A percentile compares a stretch with the other conserved stretches of the same genome.
phyloP scores from a whole-genome alignment of 2,113 vertebrate genomes.

The Cochlearius cochlearius region DNA sequence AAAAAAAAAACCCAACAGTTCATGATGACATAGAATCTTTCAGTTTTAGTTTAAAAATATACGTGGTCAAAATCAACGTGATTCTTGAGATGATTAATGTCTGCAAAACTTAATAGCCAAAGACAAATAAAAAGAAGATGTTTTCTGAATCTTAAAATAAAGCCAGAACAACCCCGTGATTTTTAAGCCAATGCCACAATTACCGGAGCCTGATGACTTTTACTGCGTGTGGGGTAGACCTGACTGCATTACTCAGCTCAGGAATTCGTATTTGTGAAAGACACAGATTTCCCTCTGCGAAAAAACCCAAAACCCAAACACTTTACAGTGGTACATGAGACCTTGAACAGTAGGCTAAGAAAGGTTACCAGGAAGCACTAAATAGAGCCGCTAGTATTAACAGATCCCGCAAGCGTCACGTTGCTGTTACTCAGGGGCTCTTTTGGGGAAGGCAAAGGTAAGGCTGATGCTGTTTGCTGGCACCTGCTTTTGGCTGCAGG shows the following conservation, averaged over 20 bases:
- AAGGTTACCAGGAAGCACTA: background rate
- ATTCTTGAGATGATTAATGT: background rate
- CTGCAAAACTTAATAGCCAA: background rate
- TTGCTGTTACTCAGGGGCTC: background rate
- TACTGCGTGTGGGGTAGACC: background rate
- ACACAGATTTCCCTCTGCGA: background rate
- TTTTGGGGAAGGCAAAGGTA: background rate
- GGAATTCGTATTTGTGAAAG: background rate
- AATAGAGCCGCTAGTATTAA: background rate
- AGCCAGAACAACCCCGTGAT: background rate
- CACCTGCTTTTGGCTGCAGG: background rate
- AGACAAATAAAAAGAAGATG: background rate
- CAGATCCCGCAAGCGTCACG: accelerated
- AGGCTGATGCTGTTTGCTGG: background rate
- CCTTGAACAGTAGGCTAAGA: background rate
- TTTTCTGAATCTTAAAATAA: background rate
- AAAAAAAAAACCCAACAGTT: background rate
- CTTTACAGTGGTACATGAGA: background rate
- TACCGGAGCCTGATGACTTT: background rate
- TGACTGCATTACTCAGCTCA: background rate
- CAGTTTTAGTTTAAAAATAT: background rate
- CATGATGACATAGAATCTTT: background rate
- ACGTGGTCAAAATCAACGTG: background rate
- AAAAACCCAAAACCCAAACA: background rate
- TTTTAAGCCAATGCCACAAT: background rate